Conservation (phyloP, 2,113 vertebrate genomes). For the Hemiscyllium ocellatum region DNA sequence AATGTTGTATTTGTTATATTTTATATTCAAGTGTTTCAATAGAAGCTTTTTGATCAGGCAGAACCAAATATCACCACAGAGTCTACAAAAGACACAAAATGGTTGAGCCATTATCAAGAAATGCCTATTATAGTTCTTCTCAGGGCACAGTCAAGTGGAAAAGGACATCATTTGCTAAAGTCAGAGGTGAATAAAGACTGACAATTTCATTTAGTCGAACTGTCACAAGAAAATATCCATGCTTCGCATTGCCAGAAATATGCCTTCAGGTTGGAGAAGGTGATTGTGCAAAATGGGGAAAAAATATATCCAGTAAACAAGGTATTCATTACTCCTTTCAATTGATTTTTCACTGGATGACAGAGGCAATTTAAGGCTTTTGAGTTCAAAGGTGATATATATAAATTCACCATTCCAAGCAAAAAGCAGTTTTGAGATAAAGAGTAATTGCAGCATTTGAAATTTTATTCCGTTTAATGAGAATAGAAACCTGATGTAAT, state of each 20-base stretch:
- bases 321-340: background rate
- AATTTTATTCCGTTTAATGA: background rate
- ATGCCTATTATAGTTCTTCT: background rate
- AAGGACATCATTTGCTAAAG: slow-evolving; percentile 13
- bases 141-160: slow-evolving; percentile 17
- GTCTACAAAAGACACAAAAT: background rate
- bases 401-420: background rate
- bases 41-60: background rate
- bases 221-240: slow-evolving; percentile 32
- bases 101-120: background rate
- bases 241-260: slow-evolving; percentile 14
- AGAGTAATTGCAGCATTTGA: background rate
- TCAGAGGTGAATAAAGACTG: slow-evolving; percentile 32
- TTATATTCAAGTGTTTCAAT: background rate
- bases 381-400: background rate
- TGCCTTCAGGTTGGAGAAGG: slow-evolving; percentile 30
- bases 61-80: background rate
- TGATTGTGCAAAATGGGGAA: background rate
- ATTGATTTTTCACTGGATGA: background rate
- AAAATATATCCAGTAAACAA: background rate
- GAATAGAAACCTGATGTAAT: background rate
- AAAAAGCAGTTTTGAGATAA: background rate
- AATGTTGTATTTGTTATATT: background rate
- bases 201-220: slow-evolving; percentile 28
- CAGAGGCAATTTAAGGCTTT: background rate